phyloP scores from a whole-genome alignment of 1,140 invertebrate species.

The Bathynomus jamesi region DNA sequence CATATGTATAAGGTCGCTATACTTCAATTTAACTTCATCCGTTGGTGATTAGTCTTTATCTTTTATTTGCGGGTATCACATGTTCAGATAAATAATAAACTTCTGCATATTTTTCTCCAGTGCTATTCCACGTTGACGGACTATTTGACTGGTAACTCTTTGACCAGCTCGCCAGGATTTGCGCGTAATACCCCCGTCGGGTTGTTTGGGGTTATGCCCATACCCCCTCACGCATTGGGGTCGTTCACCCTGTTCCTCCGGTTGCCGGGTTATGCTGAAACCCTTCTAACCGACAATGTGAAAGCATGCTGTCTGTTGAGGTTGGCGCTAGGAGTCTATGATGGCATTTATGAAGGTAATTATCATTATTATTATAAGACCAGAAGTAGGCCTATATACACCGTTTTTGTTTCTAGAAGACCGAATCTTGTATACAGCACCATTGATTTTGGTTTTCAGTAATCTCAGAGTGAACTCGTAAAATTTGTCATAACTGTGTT shows the following conservation, averaged over 20 bases:
- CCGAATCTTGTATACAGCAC: too few species aligned
- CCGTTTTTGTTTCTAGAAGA: too few species aligned
- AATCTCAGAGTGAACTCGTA: too few species aligned
- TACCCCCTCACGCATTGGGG: constrained; percentile 79
- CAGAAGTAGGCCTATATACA: too few species aligned
- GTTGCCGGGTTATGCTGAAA: constrained; percentile 79
- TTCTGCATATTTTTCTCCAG: background rate
- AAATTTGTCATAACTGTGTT: background rate
- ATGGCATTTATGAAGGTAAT: background rate
- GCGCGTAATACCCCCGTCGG: background rate
- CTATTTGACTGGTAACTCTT: background rate
- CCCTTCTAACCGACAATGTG: constrained; percentile 69
- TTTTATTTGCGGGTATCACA: too few species aligned
- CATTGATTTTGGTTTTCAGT: background rate
- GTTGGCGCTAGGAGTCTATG: constrained; percentile 66
- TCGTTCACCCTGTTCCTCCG: constrained; percentile 81
- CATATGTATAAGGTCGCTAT: too few species aligned
- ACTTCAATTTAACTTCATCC: too few species aligned
- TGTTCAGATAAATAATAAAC: too few species aligned
- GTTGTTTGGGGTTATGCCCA: constrained; percentile 38
- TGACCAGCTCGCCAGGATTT: background rate
- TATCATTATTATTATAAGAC: too few species aligned
- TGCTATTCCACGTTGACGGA: background rate
- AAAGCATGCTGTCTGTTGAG: constrained; percentile 75
- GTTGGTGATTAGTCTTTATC: too few species aligned